These are phyloP conservation scores for Xylota segnis DNA, from an alignment of 2,888 invertebrate genomes.

Conservation along the genomic window DNA sequence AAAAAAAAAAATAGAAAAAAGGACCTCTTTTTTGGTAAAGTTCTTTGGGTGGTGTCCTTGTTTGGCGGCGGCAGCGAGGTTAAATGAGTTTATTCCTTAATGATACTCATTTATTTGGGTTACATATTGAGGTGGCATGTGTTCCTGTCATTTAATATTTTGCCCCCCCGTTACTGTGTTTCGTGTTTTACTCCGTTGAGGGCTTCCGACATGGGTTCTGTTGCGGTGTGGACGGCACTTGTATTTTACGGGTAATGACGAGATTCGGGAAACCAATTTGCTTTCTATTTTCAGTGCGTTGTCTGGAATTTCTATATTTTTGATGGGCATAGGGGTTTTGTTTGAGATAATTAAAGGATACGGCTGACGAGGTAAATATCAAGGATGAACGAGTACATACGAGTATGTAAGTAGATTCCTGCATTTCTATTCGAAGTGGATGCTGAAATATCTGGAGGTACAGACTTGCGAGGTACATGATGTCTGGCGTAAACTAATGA, in stretches of 20 bases:
- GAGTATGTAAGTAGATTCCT: no score
- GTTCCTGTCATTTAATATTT: constrained; percentile 70
- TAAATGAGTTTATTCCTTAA: constrained; percentile 71
- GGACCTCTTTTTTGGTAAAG: constrained; percentile 34
- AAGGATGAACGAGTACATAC: no score
- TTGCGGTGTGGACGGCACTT: constrained; percentile 19
- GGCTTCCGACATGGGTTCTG: constrained; percentile 35
- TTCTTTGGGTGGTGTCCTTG: constrained; percentile 54
- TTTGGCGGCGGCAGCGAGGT: constrained; percentile 60
- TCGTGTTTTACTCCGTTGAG: constrained; percentile 18
- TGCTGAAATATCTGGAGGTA: no score
- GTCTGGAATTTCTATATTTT: background rate
- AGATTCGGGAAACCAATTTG: constrained; percentile 43
- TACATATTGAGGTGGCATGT: constrained; percentile 74
- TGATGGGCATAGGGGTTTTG: background rate
- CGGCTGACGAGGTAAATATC: no score
- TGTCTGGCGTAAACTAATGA: no score
- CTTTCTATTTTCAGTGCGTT: background rate
- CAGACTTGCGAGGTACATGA: no score
- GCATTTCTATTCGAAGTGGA: no score
- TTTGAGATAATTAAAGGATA: no score
- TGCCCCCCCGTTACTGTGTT: constrained; percentile 23
- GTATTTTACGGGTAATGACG: constrained; percentile 4
- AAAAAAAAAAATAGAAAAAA: no score
- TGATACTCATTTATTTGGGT: constrained; percentile 74